phyloP scores from a whole-genome alignment of 2,888 invertebrate species.

The Dolichopus griseipennis region DNA sequence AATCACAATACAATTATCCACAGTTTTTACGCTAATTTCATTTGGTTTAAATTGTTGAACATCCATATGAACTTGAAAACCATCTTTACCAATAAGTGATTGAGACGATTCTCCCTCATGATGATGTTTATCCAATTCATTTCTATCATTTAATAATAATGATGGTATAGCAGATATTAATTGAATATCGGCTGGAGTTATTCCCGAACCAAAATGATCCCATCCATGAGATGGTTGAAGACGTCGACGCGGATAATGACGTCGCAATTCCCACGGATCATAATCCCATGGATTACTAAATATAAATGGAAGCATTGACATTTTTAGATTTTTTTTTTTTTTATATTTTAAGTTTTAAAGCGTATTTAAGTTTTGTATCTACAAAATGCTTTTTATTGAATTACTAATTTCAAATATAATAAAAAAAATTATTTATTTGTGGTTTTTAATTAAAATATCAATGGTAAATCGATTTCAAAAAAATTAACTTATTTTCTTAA shows the following conservation, averaged over 20 bases:
- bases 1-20: conserved; percentile 53
- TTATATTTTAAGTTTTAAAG: too few relatives aligned
- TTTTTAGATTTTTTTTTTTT: conserved; percentile 19
- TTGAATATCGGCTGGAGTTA: conserved; percentile 34
- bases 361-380: too few relatives aligned
- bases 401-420: too few relatives aligned
- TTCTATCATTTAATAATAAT: conserved; percentile 20
- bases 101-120: background rate
- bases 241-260: conserved; percentile 25
- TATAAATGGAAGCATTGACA: conserved; percentile 35
- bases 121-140: background rate
- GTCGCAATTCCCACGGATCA: conserved; percentile 33
- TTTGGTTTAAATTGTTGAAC: conserved; percentile 61
- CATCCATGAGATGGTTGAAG: conserved; percentile 23
- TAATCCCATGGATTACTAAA: background rate
- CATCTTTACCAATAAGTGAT: conserved; percentile 50
- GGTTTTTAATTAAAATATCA: too few relatives aligned
- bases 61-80: conserved; percentile 60
- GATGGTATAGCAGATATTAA: conserved; percentile 29
- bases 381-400: too few relatives aligned
- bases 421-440: too few relatives aligned
- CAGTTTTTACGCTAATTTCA: conserved; percentile 61
- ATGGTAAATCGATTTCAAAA: too few relatives aligned
- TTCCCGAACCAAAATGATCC: conserved; percentile 33
- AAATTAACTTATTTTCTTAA: too few relatives aligned